These are phyloP conservation scores for Phylloscopus trochiloides DNA, from an alignment of 2,113 vertebrate genomes.

Conservation along the genomic window DNA sequence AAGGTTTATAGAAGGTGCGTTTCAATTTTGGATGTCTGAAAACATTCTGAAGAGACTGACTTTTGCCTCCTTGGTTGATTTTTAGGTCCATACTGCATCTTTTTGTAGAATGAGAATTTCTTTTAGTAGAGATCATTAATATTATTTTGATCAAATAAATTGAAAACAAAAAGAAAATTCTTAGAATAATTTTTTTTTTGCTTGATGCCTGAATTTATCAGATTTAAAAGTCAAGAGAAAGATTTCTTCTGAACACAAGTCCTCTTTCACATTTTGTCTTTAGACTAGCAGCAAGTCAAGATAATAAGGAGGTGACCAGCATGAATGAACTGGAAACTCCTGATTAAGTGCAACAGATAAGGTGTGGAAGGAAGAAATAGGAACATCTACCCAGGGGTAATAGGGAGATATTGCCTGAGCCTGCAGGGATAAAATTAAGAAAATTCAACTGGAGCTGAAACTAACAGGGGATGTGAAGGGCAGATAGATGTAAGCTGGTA, in stretches of 20 bases:
- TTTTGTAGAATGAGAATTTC: not conserved
- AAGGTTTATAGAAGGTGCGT: not conserved
- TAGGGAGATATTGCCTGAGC: not conserved
- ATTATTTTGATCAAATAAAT: not conserved
- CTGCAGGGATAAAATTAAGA: not conserved
- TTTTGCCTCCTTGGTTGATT: not conserved
- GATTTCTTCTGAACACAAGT: not conserved
- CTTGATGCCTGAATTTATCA: not conserved
- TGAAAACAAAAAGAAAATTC: not conserved
- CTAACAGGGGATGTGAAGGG: not conserved
- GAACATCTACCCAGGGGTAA: not conserved
- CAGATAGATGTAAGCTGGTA: not conserved
- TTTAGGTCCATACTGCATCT: not conserved
- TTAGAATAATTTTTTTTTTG: not conserved
- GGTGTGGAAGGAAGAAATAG: not conserved
- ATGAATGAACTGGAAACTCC: not conserved
- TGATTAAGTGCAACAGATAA: not conserved
- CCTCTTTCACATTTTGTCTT: not conserved
- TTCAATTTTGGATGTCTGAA: not conserved
- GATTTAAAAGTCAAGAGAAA: not conserved
- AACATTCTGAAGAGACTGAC: not conserved
- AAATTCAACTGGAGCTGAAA: not conserved
- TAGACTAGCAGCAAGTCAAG: not conserved
- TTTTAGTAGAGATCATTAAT: not conserved
- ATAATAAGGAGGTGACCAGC: not conserved